A percentile compares a stretch with the other conserved stretches of the same genome.
These are phyloP conservation scores for Prunella himalayana DNA, from an alignment of 2,113 vertebrate species.

Conservation along the genomic window DNA sequence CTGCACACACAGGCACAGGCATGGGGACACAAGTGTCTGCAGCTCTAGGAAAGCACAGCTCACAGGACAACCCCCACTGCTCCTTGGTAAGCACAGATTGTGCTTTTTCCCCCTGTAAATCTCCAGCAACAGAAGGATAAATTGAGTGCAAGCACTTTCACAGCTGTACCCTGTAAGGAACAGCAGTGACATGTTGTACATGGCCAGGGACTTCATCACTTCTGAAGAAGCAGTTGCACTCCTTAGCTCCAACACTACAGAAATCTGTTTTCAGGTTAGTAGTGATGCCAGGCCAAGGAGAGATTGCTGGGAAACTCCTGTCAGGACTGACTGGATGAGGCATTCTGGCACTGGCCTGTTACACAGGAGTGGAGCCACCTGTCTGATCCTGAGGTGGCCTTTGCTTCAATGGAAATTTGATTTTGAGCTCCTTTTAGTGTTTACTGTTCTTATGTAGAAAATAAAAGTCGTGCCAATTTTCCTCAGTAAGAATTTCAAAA, in stretches of 20 bases:
- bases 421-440: neutral
- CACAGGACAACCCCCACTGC: neutral
- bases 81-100: neutral
- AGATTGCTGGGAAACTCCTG: neutral
- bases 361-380: neutral
- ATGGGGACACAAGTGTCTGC: neutral
- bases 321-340: neutral
- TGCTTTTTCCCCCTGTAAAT: neutral
- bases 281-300: neutral
- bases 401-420: neutral
- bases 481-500: neutral
- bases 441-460: neutral
- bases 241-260: neutral
- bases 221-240: neutral
- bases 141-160: neutral
- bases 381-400: neutral
- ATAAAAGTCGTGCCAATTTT: neutral
- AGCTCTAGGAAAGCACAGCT: neutral
- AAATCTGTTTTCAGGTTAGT: neutral
- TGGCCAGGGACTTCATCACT: neutral
- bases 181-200: neutral
- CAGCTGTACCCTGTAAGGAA: neutral
- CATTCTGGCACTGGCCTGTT: neutral
- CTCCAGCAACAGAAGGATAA: neutral
- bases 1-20: neutral